Evolutionary conservation across 2,797 vertebrate genomes (phyloP).

Genomic region (Tenualosa ilisha): DNA sequence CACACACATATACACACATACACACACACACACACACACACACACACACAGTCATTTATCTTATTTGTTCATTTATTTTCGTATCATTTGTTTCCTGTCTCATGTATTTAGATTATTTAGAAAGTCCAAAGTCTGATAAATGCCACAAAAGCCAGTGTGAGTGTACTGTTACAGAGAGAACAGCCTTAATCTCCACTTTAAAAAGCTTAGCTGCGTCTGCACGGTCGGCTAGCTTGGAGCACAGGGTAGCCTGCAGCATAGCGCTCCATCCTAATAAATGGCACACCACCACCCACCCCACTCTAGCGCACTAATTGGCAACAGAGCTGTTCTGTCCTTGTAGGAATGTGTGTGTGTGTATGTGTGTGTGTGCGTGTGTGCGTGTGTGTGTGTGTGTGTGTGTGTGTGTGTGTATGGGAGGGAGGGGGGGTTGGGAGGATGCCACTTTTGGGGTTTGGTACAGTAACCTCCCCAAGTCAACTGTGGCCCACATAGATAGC

Average conservation of each 20-base stretch:
- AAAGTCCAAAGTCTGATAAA: slow-evolving; percentile 58
- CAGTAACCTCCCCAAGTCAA: background rate
- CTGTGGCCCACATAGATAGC: background rate
- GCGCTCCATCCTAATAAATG: too few species aligned
- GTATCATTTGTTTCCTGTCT: background rate
- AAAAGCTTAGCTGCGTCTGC: slow-evolving; percentile 32
- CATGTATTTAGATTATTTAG: background rate
- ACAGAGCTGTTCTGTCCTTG: background rate
- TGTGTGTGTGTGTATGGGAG: background rate
- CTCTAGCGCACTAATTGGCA: background rate
- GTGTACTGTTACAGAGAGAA: slow-evolving; percentile 40
- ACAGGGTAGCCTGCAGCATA: too few species aligned
- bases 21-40: too few species aligned
- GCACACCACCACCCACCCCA: background rate
- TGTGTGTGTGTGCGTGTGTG: slow-evolving; percentile 25
- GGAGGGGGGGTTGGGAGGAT: background rate
- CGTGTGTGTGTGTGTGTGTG: background rate
- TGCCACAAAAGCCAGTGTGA: slow-evolving; percentile 51
- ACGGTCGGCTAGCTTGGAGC: background rate
- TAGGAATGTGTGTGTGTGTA: slow-evolving; percentile 24
- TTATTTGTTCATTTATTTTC: slow-evolving; percentile 25
- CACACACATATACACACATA: background rate
- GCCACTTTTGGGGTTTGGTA: background rate
- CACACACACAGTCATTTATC: slow-evolving; percentile 7
- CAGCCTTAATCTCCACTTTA: slow-evolving; percentile 51